Base-by-base conservation (phyloP, 2,888 invertebrate species). In the Tethea ocularis region DNA sequence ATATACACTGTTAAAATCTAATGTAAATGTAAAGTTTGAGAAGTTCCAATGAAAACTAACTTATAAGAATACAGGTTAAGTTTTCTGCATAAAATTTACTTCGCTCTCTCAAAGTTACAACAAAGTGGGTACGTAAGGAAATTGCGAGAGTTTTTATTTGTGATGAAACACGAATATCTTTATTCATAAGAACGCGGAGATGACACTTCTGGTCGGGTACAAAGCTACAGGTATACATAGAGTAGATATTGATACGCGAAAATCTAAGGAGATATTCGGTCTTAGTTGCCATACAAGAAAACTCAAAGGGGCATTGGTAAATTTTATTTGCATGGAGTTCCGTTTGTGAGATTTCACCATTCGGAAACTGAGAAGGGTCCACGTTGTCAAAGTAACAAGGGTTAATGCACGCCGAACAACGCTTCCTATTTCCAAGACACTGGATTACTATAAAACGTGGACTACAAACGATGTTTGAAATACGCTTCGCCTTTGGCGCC, bases 331-430 rank as follows among this genome's bases (percentile, higher is more conserved):
- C 84, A 83, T 84, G 71, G 72, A 74, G 70, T 61, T 63, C 63
- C 61, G 60, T 69, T 70, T 80, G 75, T 77, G 79, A 77, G 77
- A 81, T 78, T 78, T 72, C 67, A 77, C 77, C 78, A 77, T 67
- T 75, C 70, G 78, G 76, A 80, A 81, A 83, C 76, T 87, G 89
- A 89, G 82, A 78, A 89, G 89, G 90, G 89, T 89, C 66, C 61
- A 64, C 61, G 75, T 80, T 83, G 87, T 84, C 83, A 83, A 80
- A 80, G 82, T 88, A 88, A 89, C 88, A 83, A 85, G 88, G 88
- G 89, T 88, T 84, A 83, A 86, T 85, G 80, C 75, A 80, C 74
- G 74, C 64, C 63, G 75, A 74, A 80, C 77, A 76, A 72, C 73
- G 77, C 73, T 78, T 81, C 78, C 80, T 77, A 78, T 83, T 82